A percentile compares a stretch with the other conserved stretches of the same genome.
phyloP scores from a whole-genome alignment of 2,113 vertebrate species.

The Lagopus leucura region DNA sequence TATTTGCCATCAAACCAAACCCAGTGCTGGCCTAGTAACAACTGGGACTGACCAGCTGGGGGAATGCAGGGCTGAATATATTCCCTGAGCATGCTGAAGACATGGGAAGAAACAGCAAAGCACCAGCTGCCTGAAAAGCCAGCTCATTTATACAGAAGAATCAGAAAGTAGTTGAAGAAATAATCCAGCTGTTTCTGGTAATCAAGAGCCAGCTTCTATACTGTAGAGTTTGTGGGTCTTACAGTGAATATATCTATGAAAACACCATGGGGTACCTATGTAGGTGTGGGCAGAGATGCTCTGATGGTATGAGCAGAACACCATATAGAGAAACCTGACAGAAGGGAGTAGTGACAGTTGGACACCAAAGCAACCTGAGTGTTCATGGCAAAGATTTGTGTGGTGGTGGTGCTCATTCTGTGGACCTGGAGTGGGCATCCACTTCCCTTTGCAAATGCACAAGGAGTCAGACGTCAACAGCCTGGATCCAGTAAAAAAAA shows the following conservation, averaged over 20 bases:
- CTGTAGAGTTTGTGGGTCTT: neutral
- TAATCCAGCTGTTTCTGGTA: neutral
- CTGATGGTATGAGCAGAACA: neutral
- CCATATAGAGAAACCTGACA: neutral
- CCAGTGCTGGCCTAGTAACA: neutral
- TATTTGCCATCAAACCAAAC: neutral
- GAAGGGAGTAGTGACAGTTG: neutral
- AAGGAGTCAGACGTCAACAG: neutral
- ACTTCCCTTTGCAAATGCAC: neutral
- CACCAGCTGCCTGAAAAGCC: neutral
- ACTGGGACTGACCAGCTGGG: neutral
- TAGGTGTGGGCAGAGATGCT: neutral
- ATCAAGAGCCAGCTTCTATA: neutral
- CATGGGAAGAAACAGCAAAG: neutral
- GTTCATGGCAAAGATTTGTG: neutral
- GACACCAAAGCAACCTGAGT: rapidly evolving
- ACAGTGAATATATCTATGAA: neutral
- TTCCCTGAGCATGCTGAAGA: neutral
- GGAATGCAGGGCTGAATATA: neutral
- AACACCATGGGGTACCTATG: neutral
- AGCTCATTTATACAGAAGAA: neutral
- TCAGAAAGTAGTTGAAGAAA: neutral
- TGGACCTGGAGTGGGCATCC: neutral
- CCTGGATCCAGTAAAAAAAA: neutral
- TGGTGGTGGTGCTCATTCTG: neutral